phyloP scores from a whole-genome alignment of 2,888 invertebrate species.

The Apodemia hepburni region DNA sequence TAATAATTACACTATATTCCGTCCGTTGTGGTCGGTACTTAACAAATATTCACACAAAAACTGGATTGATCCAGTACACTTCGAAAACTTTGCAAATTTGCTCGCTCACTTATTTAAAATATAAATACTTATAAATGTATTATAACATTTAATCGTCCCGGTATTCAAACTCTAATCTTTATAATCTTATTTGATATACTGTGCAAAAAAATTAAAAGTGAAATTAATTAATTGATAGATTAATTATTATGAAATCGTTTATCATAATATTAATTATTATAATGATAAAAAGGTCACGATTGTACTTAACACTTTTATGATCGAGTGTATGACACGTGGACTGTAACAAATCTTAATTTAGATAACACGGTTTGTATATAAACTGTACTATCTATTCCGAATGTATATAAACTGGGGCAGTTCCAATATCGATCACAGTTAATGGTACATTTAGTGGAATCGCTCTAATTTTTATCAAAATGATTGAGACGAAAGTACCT shows the following conservation, averaged over 20 bases:
- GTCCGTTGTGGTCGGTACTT: too few species aligned
- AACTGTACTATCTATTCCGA: slow-evolving; percentile 2
- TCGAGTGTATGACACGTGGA: slow-evolving; percentile 2
- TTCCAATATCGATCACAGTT: background rate
- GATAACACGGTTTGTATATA: slow-evolving; percentile 8
- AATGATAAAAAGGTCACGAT: background rate
- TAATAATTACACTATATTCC: too few species aligned
- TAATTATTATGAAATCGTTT: too few species aligned
- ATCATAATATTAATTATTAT: background rate
- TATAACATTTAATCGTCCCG: too few species aligned
- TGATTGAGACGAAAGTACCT: slow-evolving; percentile 52
- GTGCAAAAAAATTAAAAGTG: too few species aligned
- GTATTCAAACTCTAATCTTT: too few species aligned
- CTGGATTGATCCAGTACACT: too few species aligned
- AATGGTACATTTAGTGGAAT: background rate
- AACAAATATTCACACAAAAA: too few species aligned
- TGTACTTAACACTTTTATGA: background rate
- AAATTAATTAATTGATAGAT: too few species aligned
- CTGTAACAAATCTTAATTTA: background rate
- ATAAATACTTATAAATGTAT: too few species aligned
- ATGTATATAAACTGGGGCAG: slow-evolving; percentile 19
- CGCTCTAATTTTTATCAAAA: slow-evolving; percentile 25
- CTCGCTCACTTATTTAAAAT: too few species aligned
- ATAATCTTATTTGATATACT: too few species aligned
- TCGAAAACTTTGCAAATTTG: background rate